Percentiles rank a stretch among this genome's conserved stretches.
phyloP scores from a whole-genome alignment of 1,140 invertebrate genomes.

The Sweltsa coloradensis region DNA sequence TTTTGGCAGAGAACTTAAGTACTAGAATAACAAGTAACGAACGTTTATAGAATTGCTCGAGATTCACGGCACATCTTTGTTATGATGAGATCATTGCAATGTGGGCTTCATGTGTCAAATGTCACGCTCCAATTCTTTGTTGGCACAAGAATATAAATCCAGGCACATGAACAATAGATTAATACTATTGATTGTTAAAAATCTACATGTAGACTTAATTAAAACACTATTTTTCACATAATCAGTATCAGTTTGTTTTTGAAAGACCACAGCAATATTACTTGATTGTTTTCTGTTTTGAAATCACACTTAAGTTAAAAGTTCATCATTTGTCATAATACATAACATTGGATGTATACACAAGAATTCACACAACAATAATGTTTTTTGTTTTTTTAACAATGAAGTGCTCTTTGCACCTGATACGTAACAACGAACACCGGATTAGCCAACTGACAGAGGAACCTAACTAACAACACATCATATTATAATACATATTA shows the following conservation, averaged over 20 bases:
- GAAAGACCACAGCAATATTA: slow-evolving; percentile 18
- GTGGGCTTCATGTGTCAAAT: slow-evolving; percentile 3
- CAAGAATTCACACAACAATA: slow-evolving; percentile 21
- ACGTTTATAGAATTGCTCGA: slow-evolving; percentile 4
- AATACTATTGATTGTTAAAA: slow-evolving; percentile 18
- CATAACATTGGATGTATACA: slow-evolving; percentile 15
- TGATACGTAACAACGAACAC: slow-evolving; percentile 22
- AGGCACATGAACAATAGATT: slow-evolving; percentile 18
- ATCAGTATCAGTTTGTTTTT: slow-evolving; percentile 15
- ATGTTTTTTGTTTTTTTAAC: slow-evolving; percentile 19
- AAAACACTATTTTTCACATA: slow-evolving; percentile 16
- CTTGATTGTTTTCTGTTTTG: slow-evolving; percentile 16
- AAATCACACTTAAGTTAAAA: slow-evolving; percentile 16
- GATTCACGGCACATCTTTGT: slow-evolving; percentile 1
- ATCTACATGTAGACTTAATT: slow-evolving; percentile 14
- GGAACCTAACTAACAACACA: slow-evolving; percentile 16
- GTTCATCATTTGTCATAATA: too few species aligned
- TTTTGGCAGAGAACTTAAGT: slow-evolving; percentile 15
- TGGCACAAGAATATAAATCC: slow-evolving; percentile 17
- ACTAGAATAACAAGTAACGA: slow-evolving; percentile 11
- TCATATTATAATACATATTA: too few species aligned
- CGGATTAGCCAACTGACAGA: slow-evolving; percentile 19
- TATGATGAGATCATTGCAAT: slow-evolving; percentile 15
- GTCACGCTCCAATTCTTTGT: slow-evolving; percentile 8
- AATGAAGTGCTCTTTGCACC: slow-evolving; percentile 22